phyloP scores from a whole-genome alignment of 2,113 vertebrate genomes.

The Patagioenas fasciata region DNA sequence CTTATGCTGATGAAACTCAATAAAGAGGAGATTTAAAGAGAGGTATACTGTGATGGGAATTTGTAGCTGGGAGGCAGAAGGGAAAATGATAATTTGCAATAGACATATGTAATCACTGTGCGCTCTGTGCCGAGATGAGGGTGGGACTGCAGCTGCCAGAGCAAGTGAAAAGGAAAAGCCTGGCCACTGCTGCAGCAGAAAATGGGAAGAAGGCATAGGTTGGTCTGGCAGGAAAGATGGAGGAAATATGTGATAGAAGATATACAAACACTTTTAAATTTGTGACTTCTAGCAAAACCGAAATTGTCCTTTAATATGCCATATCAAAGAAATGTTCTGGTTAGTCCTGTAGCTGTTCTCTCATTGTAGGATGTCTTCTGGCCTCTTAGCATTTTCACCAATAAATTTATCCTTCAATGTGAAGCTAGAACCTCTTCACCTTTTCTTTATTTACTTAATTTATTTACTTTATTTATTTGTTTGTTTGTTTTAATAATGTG shows the following conservation, averaged over 20 bases:
- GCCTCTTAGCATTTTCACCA: background rate
- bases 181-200: background rate
- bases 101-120: conserved; percentile 8
- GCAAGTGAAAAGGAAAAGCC: background rate
- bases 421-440: background rate
- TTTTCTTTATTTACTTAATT: background rate
- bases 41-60: conserved; percentile 22
- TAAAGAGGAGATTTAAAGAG: conserved; percentile 52
- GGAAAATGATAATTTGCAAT: conserved; percentile 31
- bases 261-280: background rate
- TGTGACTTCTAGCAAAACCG: background rate
- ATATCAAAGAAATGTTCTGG: background rate
- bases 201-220: background rate
- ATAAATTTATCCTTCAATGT: background rate
- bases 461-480: background rate
- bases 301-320: background rate
- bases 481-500: background rate
- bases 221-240: background rate
- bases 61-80: conserved; percentile 54
- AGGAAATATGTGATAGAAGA: background rate
- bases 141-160: conserved; percentile 7
- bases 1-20: conserved; percentile 52
- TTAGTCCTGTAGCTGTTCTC: background rate
- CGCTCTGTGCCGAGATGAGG: background rate
- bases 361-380: background rate